Evolutionary conservation across 1,140 invertebrate species (phyloP).

Genomic region (Coenobita brevimanus): DNA sequence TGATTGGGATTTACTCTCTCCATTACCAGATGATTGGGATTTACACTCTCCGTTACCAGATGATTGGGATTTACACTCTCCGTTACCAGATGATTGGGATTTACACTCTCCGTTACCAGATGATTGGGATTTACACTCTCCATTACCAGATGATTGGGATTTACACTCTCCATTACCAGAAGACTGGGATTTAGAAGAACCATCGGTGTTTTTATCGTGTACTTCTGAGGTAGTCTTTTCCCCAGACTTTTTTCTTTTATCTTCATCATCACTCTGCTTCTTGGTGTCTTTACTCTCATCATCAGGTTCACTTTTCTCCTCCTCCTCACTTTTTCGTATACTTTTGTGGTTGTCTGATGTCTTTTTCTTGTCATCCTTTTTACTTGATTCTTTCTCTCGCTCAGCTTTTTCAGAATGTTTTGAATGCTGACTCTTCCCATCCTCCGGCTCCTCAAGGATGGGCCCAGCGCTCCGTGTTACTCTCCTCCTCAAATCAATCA

Average conservation of each 20-base stretch:
- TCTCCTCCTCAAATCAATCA: slow-evolving; percentile 22
- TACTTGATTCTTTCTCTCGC: background rate
- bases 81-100: background rate
- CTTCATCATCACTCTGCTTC: background rate
- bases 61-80: background rate
- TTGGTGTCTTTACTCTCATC: slow-evolving; percentile 11
- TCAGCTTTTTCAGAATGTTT: slow-evolving; percentile 20
- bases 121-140: background rate
- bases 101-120: background rate
- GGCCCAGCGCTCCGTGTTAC: slow-evolving; percentile 45
- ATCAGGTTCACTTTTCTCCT: background rate
- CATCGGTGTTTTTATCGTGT: background rate
- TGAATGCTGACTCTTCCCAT: background rate
- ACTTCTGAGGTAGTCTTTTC: background rate
- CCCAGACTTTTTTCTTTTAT: background rate
- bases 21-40: background rate
- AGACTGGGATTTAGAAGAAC: background rate
- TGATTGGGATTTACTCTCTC: background rate
- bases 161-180: background rate
- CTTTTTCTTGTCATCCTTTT: slow-evolving; percentile 18
- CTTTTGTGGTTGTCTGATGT: slow-evolving; percentile 21
- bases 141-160: background rate
- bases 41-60: background rate
- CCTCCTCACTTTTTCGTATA: background rate
- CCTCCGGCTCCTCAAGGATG: slow-evolving; percentile 15